These are phyloP conservation scores for Regulus satrapa DNA, from an alignment of 2,113 vertebrate species.

Conservation along the genomic window DNA sequence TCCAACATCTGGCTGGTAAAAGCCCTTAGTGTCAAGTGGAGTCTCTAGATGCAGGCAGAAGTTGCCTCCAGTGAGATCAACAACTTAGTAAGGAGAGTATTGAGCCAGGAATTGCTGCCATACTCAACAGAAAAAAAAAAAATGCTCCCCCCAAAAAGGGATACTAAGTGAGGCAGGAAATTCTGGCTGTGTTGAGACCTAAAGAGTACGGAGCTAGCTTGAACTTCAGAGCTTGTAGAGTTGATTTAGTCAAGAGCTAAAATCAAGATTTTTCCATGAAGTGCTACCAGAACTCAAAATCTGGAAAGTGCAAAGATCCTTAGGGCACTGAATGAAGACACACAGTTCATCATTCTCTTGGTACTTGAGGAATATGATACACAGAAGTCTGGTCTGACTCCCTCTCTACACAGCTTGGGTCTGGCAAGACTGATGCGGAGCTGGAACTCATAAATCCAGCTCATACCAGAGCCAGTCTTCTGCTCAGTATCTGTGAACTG, in stretches of 20 bases:
- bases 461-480: neutral
- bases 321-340: neutral
- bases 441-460: neutral
- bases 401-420: neutral
- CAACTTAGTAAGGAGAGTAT: neutral
- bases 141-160: neutral
- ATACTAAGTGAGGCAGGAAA: neutral
- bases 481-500: neutral
- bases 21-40: neutral
- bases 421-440: neutral
- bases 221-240: neutral
- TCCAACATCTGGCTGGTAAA: neutral
- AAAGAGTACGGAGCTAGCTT: neutral
- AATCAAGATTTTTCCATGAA: neutral
- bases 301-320: neutral
- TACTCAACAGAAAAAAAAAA: neutral
- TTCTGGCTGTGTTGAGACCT: neutral
- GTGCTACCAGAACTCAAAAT: neutral
- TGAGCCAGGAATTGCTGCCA: neutral
- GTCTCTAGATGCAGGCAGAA: neutral
- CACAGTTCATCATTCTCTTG: neutral
- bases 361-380: neutral
- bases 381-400: neutral
- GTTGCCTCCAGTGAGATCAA: neutral
- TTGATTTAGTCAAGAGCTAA: neutral